Base-by-base conservation (phyloP, 2,113 vertebrate species). In the Salvator merianae region DNA sequence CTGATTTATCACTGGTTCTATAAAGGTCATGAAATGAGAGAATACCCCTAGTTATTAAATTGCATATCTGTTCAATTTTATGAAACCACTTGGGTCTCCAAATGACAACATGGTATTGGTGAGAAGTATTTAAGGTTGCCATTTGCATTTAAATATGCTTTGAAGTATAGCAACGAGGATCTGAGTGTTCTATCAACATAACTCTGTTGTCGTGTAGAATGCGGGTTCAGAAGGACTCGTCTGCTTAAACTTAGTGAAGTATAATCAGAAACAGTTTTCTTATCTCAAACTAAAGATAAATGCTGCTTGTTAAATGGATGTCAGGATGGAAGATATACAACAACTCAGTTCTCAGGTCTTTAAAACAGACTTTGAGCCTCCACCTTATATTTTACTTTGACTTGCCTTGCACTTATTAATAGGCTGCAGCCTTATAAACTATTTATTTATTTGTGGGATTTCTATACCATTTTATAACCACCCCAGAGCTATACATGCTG, bases 141-240 rank as follows among this genome's bases (percentile, higher is more conserved):
- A 74, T 89, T 94, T 93, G 47, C 71, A 92, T 92, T 92, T 93
- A 94, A 92, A 92, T 90, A 91, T 90, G 38, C 7, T 73, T 85
- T 85, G 26, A 89, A 24, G 0, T 32, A 65, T 3, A 3, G 75
- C 73, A 40, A 88, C 78, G 74, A 69, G n/a, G 91, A 77, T 28
- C 28, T 66, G 16, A 66, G 1, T 63, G 1, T 30, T 1, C 50
- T n/a, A 32, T 55, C 66, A 50, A 79, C 65, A 53, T 82, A 86
- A n/a, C 75, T 72, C 13, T 34, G 7, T 80, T 7, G 34, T 82
- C 16, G 7, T 79, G 20, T 1, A 34, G 28, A 55, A 53, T 36
- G 13, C 0, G 32, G 14, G 1, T 38, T 83, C 47, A 70, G 20
- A 76, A n/a, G 82, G 72, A 86, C 28, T 40, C 4, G 72, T 8